These are phyloP conservation scores for Sitobion miscanthi DNA, from an alignment of 1,140 invertebrate genomes.

Conservation along the genomic window DNA sequence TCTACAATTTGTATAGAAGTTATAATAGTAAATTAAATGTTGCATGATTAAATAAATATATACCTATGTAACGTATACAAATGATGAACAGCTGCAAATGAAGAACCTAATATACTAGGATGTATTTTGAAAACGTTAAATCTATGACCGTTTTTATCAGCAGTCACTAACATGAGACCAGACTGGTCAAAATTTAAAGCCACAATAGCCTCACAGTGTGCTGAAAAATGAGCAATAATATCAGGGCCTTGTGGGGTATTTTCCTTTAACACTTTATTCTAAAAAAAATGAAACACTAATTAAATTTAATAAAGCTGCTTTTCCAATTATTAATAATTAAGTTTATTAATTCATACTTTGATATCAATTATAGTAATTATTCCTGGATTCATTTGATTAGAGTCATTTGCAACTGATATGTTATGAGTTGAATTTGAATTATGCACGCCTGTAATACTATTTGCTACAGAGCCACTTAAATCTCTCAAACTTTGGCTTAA, in stretches of 20 bases:
- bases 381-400: constrained; percentile 72
- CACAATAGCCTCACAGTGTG: constrained; percentile 89
- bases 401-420: constrained; percentile 48
- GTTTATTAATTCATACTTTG: constrained; percentile 65
- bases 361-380: constrained; percentile 89
- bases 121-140: constrained; percentile 96
- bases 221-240: constrained; percentile 86
- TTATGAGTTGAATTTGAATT: constrained; percentile 54
- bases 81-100: constrained; percentile 91
- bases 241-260: constrained; percentile 56
- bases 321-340: not conserved
- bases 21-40: not conserved
- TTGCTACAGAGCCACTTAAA: constrained; percentile 92
- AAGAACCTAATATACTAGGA: constrained; percentile 87
- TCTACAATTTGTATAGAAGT: constrained; percentile 46
- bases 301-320: not conserved
- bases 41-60: constrained; percentile 59
- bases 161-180: constrained; percentile 89
- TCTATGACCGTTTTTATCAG: constrained; percentile 91
- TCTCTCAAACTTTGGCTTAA: constrained; percentile 83
- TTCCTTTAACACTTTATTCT: constrained; percentile 58
- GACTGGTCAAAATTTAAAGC: constrained; percentile 91
- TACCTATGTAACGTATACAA: constrained; percentile 92
- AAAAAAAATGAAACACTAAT: constrained; percentile 30
- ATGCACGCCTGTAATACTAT: constrained; percentile 76